phyloP scores from a whole-genome alignment of 2,113 vertebrate genomes.

The Ciconia maguari region DNA sequence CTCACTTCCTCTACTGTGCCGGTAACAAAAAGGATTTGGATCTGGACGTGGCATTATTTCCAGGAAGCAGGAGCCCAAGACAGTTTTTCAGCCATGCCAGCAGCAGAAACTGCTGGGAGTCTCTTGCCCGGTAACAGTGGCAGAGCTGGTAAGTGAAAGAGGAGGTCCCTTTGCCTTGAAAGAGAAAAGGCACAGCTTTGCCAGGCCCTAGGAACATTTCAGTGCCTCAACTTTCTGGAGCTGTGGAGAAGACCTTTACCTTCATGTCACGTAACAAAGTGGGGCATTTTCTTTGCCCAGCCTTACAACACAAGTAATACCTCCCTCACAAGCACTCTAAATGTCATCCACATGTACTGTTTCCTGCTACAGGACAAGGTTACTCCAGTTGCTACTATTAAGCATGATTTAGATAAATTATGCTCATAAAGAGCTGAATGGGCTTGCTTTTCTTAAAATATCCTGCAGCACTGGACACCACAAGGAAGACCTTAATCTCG shows the following conservation, averaged over 20 bases:
- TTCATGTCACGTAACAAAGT: accelerated
- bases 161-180: background rate
- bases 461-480: background rate
- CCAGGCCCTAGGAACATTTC: background rate
- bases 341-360: background rate
- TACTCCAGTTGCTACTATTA: background rate
- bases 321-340: background rate
- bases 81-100: background rate
- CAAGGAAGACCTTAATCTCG: background rate
- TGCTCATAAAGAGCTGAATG: background rate
- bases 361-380: background rate
- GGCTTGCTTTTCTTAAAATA: background rate
- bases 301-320: background rate
- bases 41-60: background rate
- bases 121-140: background rate
- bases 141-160: background rate
- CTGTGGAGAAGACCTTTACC: background rate
- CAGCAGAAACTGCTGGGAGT: background rate
- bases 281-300: background rate
- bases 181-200: background rate
- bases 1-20: background rate
- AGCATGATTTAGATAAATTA: background rate
- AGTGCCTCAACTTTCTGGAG: background rate
- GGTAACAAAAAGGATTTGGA: background rate
- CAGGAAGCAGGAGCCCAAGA: background rate